Evolutionary conservation across 2,113 vertebrate species (phyloP).

Genomic region (Sceloporus undulatus): DNA sequence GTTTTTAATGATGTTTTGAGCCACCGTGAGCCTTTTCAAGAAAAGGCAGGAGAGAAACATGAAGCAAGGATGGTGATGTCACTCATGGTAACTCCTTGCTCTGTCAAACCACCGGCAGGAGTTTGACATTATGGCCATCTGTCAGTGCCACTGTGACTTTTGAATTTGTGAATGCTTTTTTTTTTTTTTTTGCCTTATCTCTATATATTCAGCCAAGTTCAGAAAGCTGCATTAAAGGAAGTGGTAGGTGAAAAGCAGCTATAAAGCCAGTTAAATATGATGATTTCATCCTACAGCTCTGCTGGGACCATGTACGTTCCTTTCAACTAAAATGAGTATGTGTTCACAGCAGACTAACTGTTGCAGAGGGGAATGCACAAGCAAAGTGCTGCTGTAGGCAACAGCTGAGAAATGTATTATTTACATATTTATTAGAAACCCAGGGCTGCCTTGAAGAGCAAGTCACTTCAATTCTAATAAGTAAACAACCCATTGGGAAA

Average conservation of each 20-base stretch:
- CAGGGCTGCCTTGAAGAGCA: conserved; percentile 73
- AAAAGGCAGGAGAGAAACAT: no score
- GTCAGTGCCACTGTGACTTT: background rate
- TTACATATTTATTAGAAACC: conserved; percentile 90
- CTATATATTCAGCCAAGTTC: background rate
- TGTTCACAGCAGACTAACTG: conserved; percentile 54
- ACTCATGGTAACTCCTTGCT: background rate
- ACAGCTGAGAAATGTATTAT: conserved; percentile 73
- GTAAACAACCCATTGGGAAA: conserved; percentile 86
- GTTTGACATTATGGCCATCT: background rate
- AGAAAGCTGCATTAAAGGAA: background rate
- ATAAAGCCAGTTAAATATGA: accelerated
- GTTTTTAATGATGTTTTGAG: no score
- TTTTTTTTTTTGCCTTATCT: background rate
- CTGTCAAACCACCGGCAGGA: background rate
- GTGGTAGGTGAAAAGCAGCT: background rate
- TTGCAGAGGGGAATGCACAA: conserved; percentile 46
- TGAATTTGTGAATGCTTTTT: background rate
- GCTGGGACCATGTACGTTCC: conserved; percentile 25
- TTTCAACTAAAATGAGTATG: conserved; percentile 23
- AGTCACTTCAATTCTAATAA: conserved; percentile 84
- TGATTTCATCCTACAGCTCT: conserved; percentile 42
- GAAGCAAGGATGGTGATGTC: no score
- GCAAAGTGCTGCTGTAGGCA: conserved; percentile 59
- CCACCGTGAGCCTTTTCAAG: no score